phyloP scores from a whole-genome alignment of 2,113 vertebrate genomes.

The Hiodon tergisus region DNA sequence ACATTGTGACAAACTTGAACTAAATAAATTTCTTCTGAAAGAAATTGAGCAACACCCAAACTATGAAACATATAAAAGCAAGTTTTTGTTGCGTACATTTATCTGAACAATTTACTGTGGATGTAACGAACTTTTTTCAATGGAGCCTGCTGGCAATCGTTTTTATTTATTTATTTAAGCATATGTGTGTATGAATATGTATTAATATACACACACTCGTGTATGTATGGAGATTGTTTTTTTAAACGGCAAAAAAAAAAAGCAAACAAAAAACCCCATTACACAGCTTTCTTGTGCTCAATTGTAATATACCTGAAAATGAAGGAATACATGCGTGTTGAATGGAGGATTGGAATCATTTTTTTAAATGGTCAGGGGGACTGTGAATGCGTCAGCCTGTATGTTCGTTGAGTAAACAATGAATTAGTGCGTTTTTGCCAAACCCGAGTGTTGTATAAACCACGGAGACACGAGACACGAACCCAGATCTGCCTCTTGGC shows the following conservation, averaged over 20 bases:
- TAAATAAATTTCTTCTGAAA: constrained; percentile 15
- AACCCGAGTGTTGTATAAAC: constrained; percentile 7
- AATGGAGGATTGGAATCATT: background rate
- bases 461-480: background rate
- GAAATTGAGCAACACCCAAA: constrained; percentile 9
- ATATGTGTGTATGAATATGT: constrained; percentile 50
- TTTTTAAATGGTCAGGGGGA: background rate
- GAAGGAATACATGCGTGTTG: constrained; percentile 2
- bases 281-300: background rate
- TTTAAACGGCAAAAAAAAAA: background rate
- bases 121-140: constrained; percentile 58
- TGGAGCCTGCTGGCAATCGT: constrained; percentile 62
- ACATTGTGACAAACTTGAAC: background rate
- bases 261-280: background rate
- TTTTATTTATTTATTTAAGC: constrained; percentile 32
- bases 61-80: constrained; percentile 40
- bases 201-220: constrained; percentile 18
- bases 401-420: background rate
- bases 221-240: too few species aligned
- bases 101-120: constrained; percentile 61
- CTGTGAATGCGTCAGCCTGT: background rate
- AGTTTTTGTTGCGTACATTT: constrained; percentile 55
- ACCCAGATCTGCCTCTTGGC: background rate
- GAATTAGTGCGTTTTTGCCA: background rate
- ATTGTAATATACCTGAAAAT: constrained; percentile 1